Evolutionary conservation across 2,797 vertebrate genomes (phyloP), one percentile per base, ranked within the genome.

Genomic region (Enteromius trimaculatus): DNA sequence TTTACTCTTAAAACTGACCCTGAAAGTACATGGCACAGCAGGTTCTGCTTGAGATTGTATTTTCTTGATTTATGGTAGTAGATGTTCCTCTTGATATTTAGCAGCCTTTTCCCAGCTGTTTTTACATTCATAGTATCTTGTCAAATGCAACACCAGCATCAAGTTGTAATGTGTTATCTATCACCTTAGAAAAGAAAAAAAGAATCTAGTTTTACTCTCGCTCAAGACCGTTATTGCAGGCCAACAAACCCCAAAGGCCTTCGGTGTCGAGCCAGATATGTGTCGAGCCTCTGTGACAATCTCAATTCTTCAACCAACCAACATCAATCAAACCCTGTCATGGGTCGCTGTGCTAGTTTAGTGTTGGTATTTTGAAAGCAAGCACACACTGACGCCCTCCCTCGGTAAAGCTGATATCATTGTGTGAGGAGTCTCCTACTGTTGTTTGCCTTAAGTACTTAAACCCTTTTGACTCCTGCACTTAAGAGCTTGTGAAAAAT

Each of bases 211-310:
- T 49, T 62, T 51, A 26, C 49, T 42, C 17, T 34, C 21, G 0
- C 29, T 42, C 49, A 70, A 76, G 8, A 51, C 8, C 4, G 0
- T 53, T 31, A 14, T 62, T 65, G 21, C 8, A 17, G 5, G 16
- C 55, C 65, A 55, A 66, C 79, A 70, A 31, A 37, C 31, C 75
- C 75, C 29, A 49, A 65, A 19, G 81, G 49, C n/a, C 69, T 68
- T 77, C 68, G 47, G 53, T 83, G 21, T 44, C 0, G 16, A 53
- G 53, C 78, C 44, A 44, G 17, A 79, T 44, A 31, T 31, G 29
- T 31, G 29, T 3, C 29, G 29, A 31, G 29, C 29, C n/a, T 78
- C 34, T 77, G 70, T 82, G 85, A 91, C 90, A 86, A 86, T 68
- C 88, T 87, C 14, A 37, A 49, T 71, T 69, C 77, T 69, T 39